These are phyloP conservation scores for Arrhamphus sclerolepis DNA, from an alignment of 2,797 vertebrate species.

Conservation along the genomic window DNA sequence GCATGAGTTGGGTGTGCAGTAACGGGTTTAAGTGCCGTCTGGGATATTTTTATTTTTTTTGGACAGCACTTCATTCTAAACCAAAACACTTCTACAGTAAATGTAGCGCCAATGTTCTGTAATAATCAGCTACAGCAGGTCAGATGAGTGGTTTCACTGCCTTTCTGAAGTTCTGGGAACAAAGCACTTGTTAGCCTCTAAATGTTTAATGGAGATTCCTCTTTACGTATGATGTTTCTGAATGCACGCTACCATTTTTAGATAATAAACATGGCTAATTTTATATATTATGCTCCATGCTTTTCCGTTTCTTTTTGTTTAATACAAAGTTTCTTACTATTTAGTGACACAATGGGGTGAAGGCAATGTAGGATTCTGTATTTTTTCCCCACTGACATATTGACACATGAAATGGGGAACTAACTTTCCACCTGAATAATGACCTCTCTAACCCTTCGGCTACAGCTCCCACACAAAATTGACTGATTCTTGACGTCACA, in stretches of 20 bases:
- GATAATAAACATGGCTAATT: too few species aligned
- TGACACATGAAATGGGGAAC: background rate
- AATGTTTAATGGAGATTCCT: background rate
- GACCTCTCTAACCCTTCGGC: background rate
- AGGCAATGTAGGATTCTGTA: too few species aligned
- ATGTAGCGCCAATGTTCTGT: slow-evolving; percentile 3
- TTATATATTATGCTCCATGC: too few species aligned
- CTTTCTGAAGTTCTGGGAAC: background rate
- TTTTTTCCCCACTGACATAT: background rate
- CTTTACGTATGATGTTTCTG: background rate
- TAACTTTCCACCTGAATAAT: background rate
- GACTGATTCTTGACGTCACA: background rate
- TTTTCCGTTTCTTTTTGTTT: too few species aligned
- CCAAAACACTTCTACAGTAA: slow-evolving; percentile 7
- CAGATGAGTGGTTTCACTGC: background rate
- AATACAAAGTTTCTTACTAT: too few species aligned
- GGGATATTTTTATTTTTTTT: slow-evolving; percentile 19
- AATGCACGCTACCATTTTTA: too few species aligned
- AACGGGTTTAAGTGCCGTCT: background rate
- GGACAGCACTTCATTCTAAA: slow-evolving; percentile 14
- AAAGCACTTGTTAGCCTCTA: background rate
- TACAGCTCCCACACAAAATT: background rate
- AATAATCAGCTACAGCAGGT: slow-evolving; percentile 2
- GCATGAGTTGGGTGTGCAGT: slow-evolving; percentile 4
- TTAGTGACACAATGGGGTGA: too few species aligned